A percentile compares a stretch with the other conserved stretches of the same genome.
Conservation (phyloP, 2,797 vertebrate genomes). For the Chloroceryle inda region DNA sequence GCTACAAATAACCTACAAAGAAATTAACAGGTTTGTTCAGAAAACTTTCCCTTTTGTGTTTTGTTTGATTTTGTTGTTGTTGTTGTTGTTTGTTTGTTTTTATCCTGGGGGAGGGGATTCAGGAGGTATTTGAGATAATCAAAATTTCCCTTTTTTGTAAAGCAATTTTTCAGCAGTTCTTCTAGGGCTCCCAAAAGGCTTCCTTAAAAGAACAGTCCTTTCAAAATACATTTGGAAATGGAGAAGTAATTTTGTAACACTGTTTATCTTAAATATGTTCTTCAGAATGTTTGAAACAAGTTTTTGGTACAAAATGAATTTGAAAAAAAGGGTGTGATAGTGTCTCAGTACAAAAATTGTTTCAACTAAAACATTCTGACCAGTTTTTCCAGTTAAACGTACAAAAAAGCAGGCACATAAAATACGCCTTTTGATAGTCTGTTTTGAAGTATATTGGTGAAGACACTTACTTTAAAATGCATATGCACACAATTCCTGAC, state of each 20-base stretch:
- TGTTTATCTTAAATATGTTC: neutral
- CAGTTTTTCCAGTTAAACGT: neutral
- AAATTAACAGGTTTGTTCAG: neutral
- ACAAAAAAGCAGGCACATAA: neutral
- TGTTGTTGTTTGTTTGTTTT: neutral
- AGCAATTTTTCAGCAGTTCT: neutral
- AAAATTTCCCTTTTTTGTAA: neutral
- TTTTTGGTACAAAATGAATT: neutral
- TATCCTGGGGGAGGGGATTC: neutral
- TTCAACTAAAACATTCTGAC: neutral
- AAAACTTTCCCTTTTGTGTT: neutral
- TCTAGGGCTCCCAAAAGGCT: neutral
- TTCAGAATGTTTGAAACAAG: neutral
- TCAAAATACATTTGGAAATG: neutral
- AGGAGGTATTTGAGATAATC: neutral
- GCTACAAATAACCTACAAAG: neutral
- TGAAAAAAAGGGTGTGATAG: accelerated
- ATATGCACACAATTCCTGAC: neutral
- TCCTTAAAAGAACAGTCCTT: neutral
- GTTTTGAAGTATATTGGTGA: neutral
- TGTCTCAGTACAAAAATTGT: neutral
- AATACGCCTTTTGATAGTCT: neutral
- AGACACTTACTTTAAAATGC: neutral
- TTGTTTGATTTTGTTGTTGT: neutral
- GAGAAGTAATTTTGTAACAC: neutral